Percentiles rank a stretch among this genome's conserved stretches.
Conservation (phyloP, 2,888 invertebrate genomes). For the Melieria crassipennis region DNA sequence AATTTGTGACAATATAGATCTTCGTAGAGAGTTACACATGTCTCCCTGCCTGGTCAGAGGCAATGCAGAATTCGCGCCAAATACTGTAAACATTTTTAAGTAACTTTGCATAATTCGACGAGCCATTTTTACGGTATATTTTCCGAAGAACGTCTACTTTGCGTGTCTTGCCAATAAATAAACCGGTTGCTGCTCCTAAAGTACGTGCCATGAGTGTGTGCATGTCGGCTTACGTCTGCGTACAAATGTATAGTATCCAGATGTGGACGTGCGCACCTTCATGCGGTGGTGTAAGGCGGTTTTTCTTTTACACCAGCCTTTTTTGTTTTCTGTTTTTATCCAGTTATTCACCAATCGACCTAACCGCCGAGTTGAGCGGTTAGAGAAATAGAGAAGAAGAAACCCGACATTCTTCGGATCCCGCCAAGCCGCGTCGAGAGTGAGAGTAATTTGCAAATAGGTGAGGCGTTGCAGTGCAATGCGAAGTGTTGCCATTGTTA, state of each 20-base stretch:
- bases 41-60: no score
- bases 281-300: not conserved
- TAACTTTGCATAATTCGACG: no score
- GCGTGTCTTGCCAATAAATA: not conserved
- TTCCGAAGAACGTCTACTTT: no score
- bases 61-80: no score
- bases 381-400: not conserved
- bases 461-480: slow-evolving; percentile 9
- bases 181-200: slow-evolving; percentile 29
- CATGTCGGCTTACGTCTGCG: no score
- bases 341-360: not conserved
- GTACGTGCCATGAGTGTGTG: no score
- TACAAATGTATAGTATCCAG: no score
- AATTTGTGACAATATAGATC: no score
- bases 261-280: not conserved
- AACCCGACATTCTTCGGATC: slow-evolving; percentile 10
- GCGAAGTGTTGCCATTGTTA: not conserved
- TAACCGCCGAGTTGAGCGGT: not conserved
- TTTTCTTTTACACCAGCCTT: slow-evolving; percentile 7
- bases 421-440: slow-evolving; percentile 28
- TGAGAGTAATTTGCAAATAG: slow-evolving; percentile 42
- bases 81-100: no score
- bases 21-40: no score
- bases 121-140: no score
- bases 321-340: slow-evolving; percentile 14